Evolutionary conservation across 1,140 invertebrate species (phyloP), one percentile per base, ranked within the genome.

Genomic region (Tenebrio molitor): DNA sequence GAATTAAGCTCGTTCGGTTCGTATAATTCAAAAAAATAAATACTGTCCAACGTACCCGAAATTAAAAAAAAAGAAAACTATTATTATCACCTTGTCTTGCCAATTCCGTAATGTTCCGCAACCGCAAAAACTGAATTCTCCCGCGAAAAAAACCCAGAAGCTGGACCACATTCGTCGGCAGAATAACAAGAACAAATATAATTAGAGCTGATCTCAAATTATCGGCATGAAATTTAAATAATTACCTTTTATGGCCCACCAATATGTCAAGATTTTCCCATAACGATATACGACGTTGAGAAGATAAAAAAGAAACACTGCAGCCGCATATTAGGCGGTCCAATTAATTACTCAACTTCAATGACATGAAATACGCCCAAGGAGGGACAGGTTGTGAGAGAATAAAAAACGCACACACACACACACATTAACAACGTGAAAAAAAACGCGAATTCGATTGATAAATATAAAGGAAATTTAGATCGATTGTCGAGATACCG

Each of bases 361-460:
- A 58, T 58, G 50, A 58, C 50, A 58, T 14, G 50, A 58, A 46
- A 46, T 46, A 46, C 16, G 42, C 42, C 42, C 42, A 46, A 17
- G 42, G 12, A 46, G 42, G 12, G 19, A 50, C 29, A 10, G 29
- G 29, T 33, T 33, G 4, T 4, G 29, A 33, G 29, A 33, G 29
- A 33, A 33, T n/a, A 10, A 33, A 33, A 33, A 4, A 33, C 29
- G 29, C 29, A n/a, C n/a, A n/a, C n/a, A n/a, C n/a, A n/a, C n/a
- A n/a, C n/a, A n/a, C n/a, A n/a, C n/a, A n/a, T n/a, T n/a, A n/a
- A n/a, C n/a, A n/a, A n/a, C n/a, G n/a, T n/a, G n/a, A n/a, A n/a
- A 33, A 33, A 33, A 33, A 33, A 33, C 29, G 29, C 36, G 25
- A 8, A 4, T 12, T 39, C 5, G 12, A 39, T 39, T 7, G n/a